phyloP scores from a whole-genome alignment of 1,140 invertebrate genomes.

The Papilio xuthus region DNA sequence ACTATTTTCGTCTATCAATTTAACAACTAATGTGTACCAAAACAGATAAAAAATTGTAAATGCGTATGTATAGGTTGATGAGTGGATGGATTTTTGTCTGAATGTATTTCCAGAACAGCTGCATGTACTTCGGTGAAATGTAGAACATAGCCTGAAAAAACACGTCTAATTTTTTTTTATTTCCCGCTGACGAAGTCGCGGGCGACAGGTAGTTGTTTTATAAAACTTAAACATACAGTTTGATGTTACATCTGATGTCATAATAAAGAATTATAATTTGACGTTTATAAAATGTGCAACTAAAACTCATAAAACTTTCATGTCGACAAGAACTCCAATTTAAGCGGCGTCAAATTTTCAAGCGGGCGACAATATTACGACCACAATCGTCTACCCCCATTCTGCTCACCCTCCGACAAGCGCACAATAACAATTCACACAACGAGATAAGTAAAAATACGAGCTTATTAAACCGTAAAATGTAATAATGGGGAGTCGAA shows the following conservation, averaged over 20 bases:
- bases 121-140: too few species aligned
- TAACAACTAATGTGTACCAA: too few species aligned
- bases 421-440: constrained; percentile 73
- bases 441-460: constrained; percentile 78
- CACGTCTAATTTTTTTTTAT: neutral
- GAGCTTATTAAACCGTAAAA: constrained; percentile 80
- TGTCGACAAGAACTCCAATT: constrained; percentile 9
- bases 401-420: constrained; percentile 53
- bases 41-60: too few species aligned
- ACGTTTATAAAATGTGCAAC: constrained; percentile 6
- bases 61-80: too few species aligned
- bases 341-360: constrained; percentile 16
- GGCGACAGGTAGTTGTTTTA: neutral
- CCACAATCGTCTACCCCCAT: constrained; percentile 31
- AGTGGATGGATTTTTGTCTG: too few species aligned
- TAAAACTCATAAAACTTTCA: neutral
- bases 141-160: too few species aligned
- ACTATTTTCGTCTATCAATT: too few species aligned
- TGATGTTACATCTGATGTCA: neutral
- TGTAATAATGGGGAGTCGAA: constrained; percentile 73
- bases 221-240: neutral
- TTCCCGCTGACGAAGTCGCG: neutral
- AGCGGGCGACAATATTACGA: constrained; percentile 19
- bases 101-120: too few species aligned
- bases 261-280: neutral